These are phyloP conservation scores for Sarcophaga variegata DNA, from an alignment of 2,888 invertebrate species.

Conservation along the genomic window DNA sequence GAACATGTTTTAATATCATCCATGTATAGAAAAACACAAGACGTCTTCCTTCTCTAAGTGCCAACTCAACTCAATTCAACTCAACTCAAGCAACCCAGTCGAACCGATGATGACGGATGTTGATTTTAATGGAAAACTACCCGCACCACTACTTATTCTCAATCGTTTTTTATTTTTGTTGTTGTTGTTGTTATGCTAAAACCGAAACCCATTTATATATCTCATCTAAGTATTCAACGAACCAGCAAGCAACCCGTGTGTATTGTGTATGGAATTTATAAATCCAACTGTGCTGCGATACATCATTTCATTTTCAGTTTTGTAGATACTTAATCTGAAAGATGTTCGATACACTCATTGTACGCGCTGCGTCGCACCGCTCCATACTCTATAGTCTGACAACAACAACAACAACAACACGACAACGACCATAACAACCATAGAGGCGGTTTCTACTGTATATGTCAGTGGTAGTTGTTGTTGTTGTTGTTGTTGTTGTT, in stretches of 20 bases:
- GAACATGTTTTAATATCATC: conserved; percentile 52
- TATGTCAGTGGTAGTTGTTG: too few relatives aligned
- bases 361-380: background rate
- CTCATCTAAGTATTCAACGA: background rate
- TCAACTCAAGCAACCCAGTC: background rate
- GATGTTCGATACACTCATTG: conserved; percentile 18
- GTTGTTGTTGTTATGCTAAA: conserved; percentile 37
- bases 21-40: conserved; percentile 7
- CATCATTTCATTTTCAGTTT: conserved; percentile 28
- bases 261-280: background rate
- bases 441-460: background rate
- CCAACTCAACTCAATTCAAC: background rate
- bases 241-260: background rate
- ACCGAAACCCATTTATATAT: conserved; percentile 49
- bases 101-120: conserved; percentile 37
- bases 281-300: conserved; percentile 44
- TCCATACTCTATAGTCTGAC: background rate
- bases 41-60: conserved; percentile 13
- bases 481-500: conserved; percentile 11
- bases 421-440: background rate
- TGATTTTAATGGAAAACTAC: conserved; percentile 31
- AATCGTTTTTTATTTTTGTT: background rate
- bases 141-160: conserved; percentile 4
- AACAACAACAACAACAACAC: background rate
- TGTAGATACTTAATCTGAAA: conserved; percentile 33